Percentiles rank a stretch among this genome's conserved stretches.
Conservation (phyloP, 92 coral and sea anemone species). For the Parazoanthus atlanticus region DNA sequence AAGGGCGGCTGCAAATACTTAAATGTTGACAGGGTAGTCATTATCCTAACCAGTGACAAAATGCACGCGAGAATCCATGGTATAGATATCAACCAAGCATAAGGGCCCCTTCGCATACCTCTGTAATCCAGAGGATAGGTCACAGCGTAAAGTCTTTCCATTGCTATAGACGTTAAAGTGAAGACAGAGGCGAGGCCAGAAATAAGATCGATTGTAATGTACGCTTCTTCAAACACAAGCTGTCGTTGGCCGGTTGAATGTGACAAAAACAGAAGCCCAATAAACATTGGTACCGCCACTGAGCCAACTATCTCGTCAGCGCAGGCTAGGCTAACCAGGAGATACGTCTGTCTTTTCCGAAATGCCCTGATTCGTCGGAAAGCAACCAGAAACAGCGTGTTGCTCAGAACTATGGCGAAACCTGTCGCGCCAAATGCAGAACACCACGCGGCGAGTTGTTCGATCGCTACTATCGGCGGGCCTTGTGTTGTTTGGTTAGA, state of each 20-base stretch:
- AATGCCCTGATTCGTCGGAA: neutral
- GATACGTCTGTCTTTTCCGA: neutral
- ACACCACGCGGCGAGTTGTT: slow-evolving; percentile 1
- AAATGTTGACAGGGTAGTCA: neutral
- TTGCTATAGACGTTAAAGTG: slow-evolving; percentile 13
- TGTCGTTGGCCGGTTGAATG: slow-evolving; percentile 24
- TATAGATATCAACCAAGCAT: neutral
- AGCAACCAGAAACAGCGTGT: slow-evolving; percentile 6
- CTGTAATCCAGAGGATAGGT: neutral
- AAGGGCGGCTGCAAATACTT: slow-evolving; percentile 10
- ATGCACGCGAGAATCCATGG: slow-evolving; percentile 16
- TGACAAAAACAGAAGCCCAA: neutral
- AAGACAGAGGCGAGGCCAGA: slow-evolving; percentile 14
- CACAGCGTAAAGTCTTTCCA: slow-evolving; percentile 12
- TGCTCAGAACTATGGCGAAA: neutral
- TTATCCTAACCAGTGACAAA: slow-evolving; percentile 6
- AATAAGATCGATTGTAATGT: slow-evolving; percentile 13
- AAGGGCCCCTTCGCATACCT: neutral
- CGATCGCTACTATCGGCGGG: neutral
- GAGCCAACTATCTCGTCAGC: slow-evolving; percentile 12
- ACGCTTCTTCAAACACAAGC: neutral
- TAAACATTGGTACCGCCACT: neutral
- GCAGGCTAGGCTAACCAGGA: slow-evolving; percentile 1
- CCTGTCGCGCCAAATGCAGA: neutral
- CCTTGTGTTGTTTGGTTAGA: neutral